A percentile compares a stretch with the other conserved stretches of the same genome.
Conservation (phyloP, 2,888 invertebrate species). For the Ceriagrion tenellum region DNA sequence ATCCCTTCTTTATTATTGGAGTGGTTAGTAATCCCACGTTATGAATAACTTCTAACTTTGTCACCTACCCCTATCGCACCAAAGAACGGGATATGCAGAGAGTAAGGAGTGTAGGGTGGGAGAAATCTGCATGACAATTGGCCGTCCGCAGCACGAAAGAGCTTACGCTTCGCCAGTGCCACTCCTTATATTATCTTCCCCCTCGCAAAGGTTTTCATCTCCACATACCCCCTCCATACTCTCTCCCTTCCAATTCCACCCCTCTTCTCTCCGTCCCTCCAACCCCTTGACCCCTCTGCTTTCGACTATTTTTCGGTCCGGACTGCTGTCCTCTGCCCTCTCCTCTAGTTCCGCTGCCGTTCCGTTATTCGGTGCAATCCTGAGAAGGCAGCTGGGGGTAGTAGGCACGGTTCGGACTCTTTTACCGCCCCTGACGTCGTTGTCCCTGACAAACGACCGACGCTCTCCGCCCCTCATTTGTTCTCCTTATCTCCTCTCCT, state of each 20-base stretch:
- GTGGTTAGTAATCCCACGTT: no score
- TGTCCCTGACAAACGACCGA: conserved; percentile 19
- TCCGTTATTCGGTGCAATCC: background rate
- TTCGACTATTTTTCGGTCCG: background rate
- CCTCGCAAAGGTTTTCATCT: background rate
- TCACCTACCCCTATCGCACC: no score
- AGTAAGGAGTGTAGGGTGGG: background rate
- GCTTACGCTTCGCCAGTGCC: background rate
- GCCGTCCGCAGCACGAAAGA: conserved; percentile 42
- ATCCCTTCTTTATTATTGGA: no score
- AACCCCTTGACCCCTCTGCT: background rate
- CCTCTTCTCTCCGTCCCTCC: background rate
- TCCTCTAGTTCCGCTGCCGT: background rate
- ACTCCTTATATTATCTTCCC: background rate
- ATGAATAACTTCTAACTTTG: no score
- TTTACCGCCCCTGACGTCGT: background rate
- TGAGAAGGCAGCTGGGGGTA: conserved; percentile 39
- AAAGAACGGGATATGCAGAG: no score
- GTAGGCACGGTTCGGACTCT: conserved; percentile 39
- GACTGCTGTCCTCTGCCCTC: no score
- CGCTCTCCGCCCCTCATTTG: background rate
- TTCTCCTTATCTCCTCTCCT: background rate
- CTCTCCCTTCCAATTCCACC: background rate
- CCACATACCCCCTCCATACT: background rate
- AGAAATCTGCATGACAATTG: conserved; percentile 62